Base-by-base conservation (phyloP, 2,888 invertebrate genomes). In the Bombylius major region DNA sequence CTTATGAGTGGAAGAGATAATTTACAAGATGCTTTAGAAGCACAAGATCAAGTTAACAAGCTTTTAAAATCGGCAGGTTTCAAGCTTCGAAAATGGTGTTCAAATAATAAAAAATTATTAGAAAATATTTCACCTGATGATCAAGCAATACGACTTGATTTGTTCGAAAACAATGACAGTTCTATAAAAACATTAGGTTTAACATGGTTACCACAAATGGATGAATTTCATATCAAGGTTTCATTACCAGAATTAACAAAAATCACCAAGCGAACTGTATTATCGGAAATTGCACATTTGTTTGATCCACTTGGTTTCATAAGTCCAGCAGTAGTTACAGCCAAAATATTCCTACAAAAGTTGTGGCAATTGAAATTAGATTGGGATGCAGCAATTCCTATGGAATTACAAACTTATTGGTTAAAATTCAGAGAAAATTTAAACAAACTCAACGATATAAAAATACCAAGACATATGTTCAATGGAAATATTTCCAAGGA, bases 301-400 rank as follows among this genome's bases (percentile, higher is more conserved):
- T 60, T 57, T 45, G 59, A 59, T 56, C 56, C 59, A 48, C 36
- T 62, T 12, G 55, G 56, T 11, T 13, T 59, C 12, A 36, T 59
- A 31, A 51, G 36, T 44, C 58, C 58, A 50, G 51, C 59, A 33
- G 47, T 59, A 11, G 54, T 59, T 3, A 57, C 44, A 32, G 59
- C 55, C 14, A 59, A 62, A 14, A 54, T 58, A 31, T 55, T 59
- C 4, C 9, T 62, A 44, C 62, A 59, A 47, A 44, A 60, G 32
- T 31, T 60, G 11, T 61, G 58, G 60, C 31, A 32, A 39, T 42
- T 57, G 8, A 51, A 50, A 36, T 34, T 33, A 14, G 36, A 34
- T 50, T 50, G 50, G 50, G 50, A 50, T 34, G 36, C 11, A 50
- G 34, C 50, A 23, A 36, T 36, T 36, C 34, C 34, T 36, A 36